Conservation (phyloP, 2,113 vertebrate species). For the Serinus canaria region DNA sequence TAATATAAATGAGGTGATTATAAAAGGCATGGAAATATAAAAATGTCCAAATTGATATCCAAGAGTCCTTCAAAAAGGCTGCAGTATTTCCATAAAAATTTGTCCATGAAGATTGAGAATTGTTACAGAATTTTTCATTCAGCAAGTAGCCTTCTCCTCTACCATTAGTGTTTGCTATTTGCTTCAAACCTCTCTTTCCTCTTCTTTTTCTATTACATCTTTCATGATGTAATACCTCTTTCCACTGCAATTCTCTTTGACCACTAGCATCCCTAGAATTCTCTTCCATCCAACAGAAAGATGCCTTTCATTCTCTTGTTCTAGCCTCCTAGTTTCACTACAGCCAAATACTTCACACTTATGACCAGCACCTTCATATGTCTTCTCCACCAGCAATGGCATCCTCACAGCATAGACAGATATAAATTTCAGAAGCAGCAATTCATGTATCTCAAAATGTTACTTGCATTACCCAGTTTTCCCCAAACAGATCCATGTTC, state of each 20-base stretch:
- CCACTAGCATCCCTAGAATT: neutral
- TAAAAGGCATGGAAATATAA: neutral
- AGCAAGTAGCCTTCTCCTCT: neutral
- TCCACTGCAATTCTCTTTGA: neutral
- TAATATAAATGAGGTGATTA: neutral
- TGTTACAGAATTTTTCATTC: neutral
- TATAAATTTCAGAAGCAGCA: neutral
- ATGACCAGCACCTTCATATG: fast-evolving
- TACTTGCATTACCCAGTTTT: neutral
- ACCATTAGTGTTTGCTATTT: neutral
- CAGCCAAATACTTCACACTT: neutral
- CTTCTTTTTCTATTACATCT: neutral
- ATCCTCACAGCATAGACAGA: neutral
- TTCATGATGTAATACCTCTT: neutral
- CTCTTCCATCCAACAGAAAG: neutral
- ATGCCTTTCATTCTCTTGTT: neutral
- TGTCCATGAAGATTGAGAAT: neutral
- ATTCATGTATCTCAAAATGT: neutral
- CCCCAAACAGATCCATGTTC: neutral
- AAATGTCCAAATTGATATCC: neutral
- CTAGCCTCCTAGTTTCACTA: neutral
- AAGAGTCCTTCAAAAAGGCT: neutral
- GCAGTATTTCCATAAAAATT: neutral
- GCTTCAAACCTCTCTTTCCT: neutral
- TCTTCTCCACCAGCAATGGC: neutral